Evolutionary conservation across 2,113 vertebrate species (phyloP).

Genomic region (Perca flavescens): DNA sequence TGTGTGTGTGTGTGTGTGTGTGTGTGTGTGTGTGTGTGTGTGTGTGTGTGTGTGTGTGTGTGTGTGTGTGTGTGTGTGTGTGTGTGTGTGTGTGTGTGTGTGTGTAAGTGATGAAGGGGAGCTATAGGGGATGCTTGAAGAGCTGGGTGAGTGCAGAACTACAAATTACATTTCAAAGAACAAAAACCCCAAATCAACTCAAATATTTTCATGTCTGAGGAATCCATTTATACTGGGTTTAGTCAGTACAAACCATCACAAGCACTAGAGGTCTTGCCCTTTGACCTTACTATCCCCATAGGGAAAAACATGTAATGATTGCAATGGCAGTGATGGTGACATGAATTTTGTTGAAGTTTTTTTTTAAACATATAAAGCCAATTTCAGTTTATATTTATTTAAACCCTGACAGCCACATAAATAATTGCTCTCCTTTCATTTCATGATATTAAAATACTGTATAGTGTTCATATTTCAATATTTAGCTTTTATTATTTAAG

Average conservation of each 20-base stretch:
- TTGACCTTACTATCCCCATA: constrained; percentile 8
- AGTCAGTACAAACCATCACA: constrained; percentile 19
- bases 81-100: background rate
- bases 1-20: no score
- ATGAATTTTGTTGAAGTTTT: constrained; percentile 15
- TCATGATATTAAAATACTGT: constrained; percentile 1
- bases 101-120: constrained; percentile 21
- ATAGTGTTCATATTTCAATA: background rate
- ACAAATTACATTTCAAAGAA: constrained; percentile 58
- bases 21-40: no score
- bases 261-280: constrained; percentile 9
- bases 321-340: background rate
- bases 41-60: no score
- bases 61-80: no score
- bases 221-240: constrained; percentile 4
- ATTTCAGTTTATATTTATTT: constrained; percentile 20
- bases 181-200: constrained; percentile 34
- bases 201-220: background rate
- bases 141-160: constrained; percentile 31
- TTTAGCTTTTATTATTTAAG: background rate
- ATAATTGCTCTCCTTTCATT: background rate
- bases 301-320: constrained; percentile 6
- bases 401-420: constrained; percentile 9
- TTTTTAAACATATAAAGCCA: constrained; percentile 29
- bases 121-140: constrained; percentile 14